A percentile compares a stretch with the other conserved stretches of the same genome.
Conservation (phyloP, 2,888 invertebrate species). For the Hartigia nigra region DNA sequence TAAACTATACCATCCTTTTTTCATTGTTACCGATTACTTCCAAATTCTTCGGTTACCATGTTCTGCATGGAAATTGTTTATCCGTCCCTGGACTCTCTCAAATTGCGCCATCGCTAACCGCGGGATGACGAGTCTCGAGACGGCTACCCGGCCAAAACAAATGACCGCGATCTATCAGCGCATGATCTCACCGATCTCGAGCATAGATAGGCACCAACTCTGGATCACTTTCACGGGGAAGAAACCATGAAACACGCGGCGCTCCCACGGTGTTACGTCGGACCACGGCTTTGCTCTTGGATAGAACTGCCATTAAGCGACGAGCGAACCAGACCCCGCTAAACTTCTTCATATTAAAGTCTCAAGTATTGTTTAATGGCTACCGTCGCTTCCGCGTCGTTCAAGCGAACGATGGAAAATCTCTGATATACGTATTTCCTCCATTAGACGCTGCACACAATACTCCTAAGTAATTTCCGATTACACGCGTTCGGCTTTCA, state of each 20-base stretch:
- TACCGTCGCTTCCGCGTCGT: background rate
- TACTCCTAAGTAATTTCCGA: background rate
- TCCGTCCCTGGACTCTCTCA: background rate
- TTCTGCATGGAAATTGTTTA: background rate
- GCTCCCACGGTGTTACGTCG: conserved; percentile 60
- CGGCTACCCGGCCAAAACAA: conserved; percentile 42
- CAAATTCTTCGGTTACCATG: background rate
- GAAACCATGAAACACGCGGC: conserved; percentile 51
- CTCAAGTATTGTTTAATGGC: background rate
- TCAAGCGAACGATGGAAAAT: background rate
- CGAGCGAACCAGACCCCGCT: background rate
- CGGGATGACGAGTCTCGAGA: background rate
- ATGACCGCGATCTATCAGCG: conserved; percentile 59
- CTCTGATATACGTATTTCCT: background rate
- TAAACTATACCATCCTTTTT: background rate
- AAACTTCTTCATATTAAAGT: background rate
- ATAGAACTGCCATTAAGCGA: conserved; percentile 29
- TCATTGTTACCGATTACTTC: background rate
- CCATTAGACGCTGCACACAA: background rate
- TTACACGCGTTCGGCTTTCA: background rate
- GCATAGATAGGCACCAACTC: conserved; percentile 8
- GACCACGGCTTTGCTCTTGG: conserved; percentile 17
- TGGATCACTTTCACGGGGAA: conserved; percentile 61
- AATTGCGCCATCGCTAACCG: background rate
- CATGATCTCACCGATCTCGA: conserved; percentile 41